Evolutionary conservation across 2,113 vertebrate species (phyloP), one percentile per base, ranked within the genome.

Genomic region (Rissa tridactyla): DNA sequence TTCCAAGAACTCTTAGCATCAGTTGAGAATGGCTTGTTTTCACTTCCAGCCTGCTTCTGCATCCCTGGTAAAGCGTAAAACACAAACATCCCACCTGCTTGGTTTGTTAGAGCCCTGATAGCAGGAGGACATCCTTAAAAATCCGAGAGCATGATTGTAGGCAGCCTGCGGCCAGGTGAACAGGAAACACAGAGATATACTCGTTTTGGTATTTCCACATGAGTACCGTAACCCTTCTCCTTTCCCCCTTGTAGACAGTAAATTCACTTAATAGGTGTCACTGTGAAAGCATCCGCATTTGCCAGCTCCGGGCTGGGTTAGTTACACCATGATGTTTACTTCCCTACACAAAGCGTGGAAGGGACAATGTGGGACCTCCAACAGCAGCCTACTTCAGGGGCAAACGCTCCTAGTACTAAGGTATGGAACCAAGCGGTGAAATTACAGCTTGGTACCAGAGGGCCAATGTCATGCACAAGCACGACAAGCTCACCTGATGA

Each of bases 141-240:
- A 68, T 9, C 40, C 0, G 0, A 52, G 49, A 27, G 34, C 6
- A 25, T 5, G 36, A 11, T 0, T 57, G 19, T 0, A 87, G 49
- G 40, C 29, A 68, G 49, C 38, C 58, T 62, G 40, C 36, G 40
- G 36, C 6, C 76, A 91, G 32, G n/a, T 25, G 27, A 76, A 90
- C 0, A 0, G 11, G 14, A 11, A 68, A 36, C n/a, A 60, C 10
- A 4, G 36, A 52, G 64, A 52, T 19, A 72, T 1, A 32, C 7
- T 22, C 36, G 19, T 82, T 42, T 27, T 44, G 40, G 14, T 15
- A 51, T 52, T 81, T 71, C 30, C 52, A 49, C 44, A n/a, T 2
- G 20, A 82, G 13, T 51, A 57, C 29, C 34, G 26, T 3, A 73
- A 73, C 5, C 22, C 36, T 80, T 49, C 51, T 86, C 25, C 49